Evolutionary conservation across 2,888 invertebrate genomes (phyloP), one percentile per base, ranked within the genome.

Genomic region (Tipula unca): DNA sequence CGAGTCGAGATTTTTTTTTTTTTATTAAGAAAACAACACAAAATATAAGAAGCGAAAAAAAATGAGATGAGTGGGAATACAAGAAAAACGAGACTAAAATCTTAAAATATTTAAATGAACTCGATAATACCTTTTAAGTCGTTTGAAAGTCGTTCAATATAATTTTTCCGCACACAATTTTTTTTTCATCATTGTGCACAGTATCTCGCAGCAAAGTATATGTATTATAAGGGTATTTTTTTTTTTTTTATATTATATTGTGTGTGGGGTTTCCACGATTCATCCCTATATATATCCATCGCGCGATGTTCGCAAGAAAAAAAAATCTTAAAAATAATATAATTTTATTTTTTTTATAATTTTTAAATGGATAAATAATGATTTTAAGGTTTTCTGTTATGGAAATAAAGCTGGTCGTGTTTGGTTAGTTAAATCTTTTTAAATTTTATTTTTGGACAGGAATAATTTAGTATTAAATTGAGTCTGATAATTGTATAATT

Each of bases 51-150:
- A n/a, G 32, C n/a, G n/a, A 83, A n/a, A 29, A 83, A 83, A 83
- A 83, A 35, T 83, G 32, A 35, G 35, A 35, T 83, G 83, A 83
- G 69, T 69, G 69, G 69, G 69, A 69, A 69, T 69, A 25, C n/a
- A 69, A 48, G n/a, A 69, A 32, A 83, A 83, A 83, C 83, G 83
- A 83, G 83, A 84, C 84, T 36, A 39, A 84, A 84, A 36, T 84
- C 84, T 84, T 84, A 84, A 84, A 84, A 84, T 84, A 84, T 84
- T 84, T 84, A 84, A 84, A 84, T 84, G 84, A 84, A 84, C 84
- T 84, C 84, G 84, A 84, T 84, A 84, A 84, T 32, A 36, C 84
- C 36, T 84, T 84, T 35, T 84, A 84, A 84, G 84, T 84, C 84
- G 83, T 83, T 83, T 32, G 32, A 83, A 83, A 83, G 83, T 83